These are phyloP conservation scores for Microctenopoma stevenorrisi DNA, from an alignment of 2,797 vertebrate species.

Conservation along the genomic window DNA sequence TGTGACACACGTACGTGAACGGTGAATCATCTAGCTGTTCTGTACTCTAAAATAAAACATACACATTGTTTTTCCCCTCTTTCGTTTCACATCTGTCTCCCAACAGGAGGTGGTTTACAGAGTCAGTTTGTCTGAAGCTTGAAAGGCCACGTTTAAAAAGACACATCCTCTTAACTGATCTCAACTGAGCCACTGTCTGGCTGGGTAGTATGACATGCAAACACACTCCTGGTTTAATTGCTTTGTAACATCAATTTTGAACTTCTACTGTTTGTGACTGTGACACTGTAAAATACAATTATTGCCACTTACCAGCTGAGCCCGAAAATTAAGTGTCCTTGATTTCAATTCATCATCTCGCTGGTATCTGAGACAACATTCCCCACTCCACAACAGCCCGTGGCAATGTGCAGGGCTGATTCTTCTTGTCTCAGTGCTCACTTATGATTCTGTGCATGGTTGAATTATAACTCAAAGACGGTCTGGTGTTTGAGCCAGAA, in stretches of 20 bases:
- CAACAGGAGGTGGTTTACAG: not conserved
- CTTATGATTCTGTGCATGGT: too few relatives aligned
- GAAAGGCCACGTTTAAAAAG: not conserved
- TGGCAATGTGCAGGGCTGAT: not conserved
- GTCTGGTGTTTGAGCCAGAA: not conserved
- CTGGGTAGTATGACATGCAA: not conserved
- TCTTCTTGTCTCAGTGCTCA: too few relatives aligned
- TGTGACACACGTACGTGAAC: not conserved
- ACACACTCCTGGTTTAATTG: not conserved
- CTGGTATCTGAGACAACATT: not conserved
- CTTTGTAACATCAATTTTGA: not conserved
- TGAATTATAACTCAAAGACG: not conserved
- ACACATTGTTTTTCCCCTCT: not conserved
- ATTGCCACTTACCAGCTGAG: not conserved
- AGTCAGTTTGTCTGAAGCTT: not conserved
- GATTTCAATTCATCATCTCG: not conserved
- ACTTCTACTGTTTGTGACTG: too few relatives aligned
- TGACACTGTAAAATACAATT: too few relatives aligned
- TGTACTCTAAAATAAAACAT: not conserved
- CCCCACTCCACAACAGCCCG: too few relatives aligned
- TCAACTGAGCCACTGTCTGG: not conserved
- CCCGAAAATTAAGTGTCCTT: too few relatives aligned
- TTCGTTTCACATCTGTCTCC: not conserved
- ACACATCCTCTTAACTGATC: constrained; percentile 5
- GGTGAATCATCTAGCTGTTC: not conserved